These are phyloP conservation scores for Tetheella fluctuosa DNA, from an alignment of 2,888 invertebrate genomes.

Conservation along the genomic window DNA sequence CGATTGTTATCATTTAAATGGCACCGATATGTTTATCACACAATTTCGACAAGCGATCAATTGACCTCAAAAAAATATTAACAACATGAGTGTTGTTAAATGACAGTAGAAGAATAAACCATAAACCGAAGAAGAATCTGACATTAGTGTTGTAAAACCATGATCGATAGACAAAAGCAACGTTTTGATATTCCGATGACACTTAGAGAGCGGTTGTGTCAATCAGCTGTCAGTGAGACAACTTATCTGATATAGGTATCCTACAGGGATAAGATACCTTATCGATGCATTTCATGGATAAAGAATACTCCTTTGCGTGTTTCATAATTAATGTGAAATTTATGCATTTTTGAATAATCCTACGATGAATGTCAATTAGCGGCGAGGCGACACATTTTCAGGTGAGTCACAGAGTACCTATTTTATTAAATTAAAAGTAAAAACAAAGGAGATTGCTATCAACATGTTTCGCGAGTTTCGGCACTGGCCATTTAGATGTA, in stretches of 20 bases:
- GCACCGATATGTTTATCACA: too few species aligned
- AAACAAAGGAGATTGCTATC: conserved; percentile 20
- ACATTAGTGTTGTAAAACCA: neutral
- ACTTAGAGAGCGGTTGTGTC: conserved; percentile 15
- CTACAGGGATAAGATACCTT: neutral
- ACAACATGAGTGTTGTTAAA: too few species aligned
- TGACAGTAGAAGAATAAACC: too few species aligned
- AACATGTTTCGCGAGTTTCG: conserved; percentile 17
- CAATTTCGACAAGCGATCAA: too few species aligned
- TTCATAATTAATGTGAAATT: neutral
- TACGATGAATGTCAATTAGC: too few species aligned
- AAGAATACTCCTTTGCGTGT: neutral
- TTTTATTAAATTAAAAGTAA: conserved; percentile 1
- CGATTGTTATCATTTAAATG: too few species aligned
- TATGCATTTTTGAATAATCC: neutral
- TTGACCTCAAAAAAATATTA: too few species aligned
- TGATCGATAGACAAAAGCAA: neutral
- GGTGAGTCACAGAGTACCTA: neutral
- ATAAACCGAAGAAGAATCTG: neutral
- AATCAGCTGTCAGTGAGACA: conserved; percentile 17
- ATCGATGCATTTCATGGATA: neutral
- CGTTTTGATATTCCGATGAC: conserved; percentile 5
- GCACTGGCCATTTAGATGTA: conserved; percentile 10
- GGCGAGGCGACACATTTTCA: neutral
- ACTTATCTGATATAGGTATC: conserved; percentile 12